These are phyloP conservation scores for Petrophora chlorosata DNA, from an alignment of 2,888 invertebrate species.

Conservation along the genomic window DNA sequence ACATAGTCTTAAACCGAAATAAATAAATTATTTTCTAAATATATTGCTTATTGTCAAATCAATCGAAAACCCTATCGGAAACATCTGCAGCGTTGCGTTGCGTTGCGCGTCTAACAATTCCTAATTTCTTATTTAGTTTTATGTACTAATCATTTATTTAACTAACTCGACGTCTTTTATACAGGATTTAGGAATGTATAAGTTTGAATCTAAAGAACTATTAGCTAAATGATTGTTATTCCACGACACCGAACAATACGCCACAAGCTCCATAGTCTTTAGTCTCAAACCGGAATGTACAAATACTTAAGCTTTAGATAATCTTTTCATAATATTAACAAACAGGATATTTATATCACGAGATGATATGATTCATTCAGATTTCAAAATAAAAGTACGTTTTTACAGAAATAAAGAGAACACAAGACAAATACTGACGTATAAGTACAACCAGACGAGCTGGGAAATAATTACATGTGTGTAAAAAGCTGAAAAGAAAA, in stretches of 20 bases:
- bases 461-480: conserved; percentile 36
- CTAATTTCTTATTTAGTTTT: conserved; percentile 59
- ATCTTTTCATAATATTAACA: conserved; percentile 48
- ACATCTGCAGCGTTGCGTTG: conserved; percentile 37
- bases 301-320: conserved; percentile 43
- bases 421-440: conserved; percentile 48
- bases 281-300: conserved; percentile 49
- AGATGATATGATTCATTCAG: conserved; percentile 67
- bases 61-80: conserved; percentile 62
- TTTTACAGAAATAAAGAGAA: conserved; percentile 38
- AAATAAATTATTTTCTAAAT: conserved; percentile 79
- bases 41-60: conserved; percentile 80
- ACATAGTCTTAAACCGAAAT: conserved; percentile 81
- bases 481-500: conserved; percentile 36
- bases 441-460: conserved; percentile 61
- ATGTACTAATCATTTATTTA: conserved; percentile 61
- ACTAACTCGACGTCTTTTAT: conserved; percentile 54
- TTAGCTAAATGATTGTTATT: background rate
- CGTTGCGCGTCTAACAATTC: conserved; percentile 52
- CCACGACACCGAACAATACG: background rate
- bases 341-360: conserved; percentile 51
- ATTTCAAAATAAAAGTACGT: conserved; percentile 39
- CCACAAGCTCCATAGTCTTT: conserved; percentile 10
- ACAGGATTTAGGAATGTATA: conserved; percentile 49
- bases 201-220: background rate